Base-by-base conservation (phyloP, 2,888 invertebrate genomes). In the Platynereis dumerilii region DNA sequence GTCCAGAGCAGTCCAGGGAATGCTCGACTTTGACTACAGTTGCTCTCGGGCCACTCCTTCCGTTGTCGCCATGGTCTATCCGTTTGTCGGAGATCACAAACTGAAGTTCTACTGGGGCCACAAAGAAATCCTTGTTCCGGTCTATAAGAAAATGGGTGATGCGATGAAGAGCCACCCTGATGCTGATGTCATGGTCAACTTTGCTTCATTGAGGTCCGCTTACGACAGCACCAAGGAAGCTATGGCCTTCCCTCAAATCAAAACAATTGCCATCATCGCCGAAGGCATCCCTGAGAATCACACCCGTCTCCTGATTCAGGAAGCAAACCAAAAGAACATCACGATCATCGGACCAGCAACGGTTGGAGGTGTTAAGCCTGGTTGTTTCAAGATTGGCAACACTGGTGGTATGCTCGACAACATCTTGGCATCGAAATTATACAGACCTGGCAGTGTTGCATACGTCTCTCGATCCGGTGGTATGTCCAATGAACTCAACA, bases 351-450 rank as follows among this genome's bases (percentile, higher is more conserved):
- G 92, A 17, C 95, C 97, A 0, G 96, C 96, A 34, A 85, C 85
- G 2, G n/a, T 99, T 48, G 99, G 99, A 58, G 99, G 98, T 3
- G 92, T 99, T 65, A 97, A 98, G 78, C 98, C 99, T 0, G 99
- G 98, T 1, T 96, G 97, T 83, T 97, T 99, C 86, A 99, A 98
- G 86, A 99, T 99, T 75, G 97, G 97, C 64, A 99, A 99, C 87
- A 99, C 99, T 0, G 99, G 98, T 15, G 99, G 99, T 66, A 99
- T 99, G 98, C 92, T 99, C 88, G 99, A 99, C 84, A 99, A 99
- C 82, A 96, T 99, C 74, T 86, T 99, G 0, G 93, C 97, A 80
- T 97, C 97, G 72, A 96, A 96, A 83, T 88, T 99, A 17, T 99
- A 98, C 86, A 87, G 99, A 29, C 92, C 97, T 0, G 99, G 99